Evolutionary conservation across 2,113 vertebrate species (phyloP).

Genomic region (Alces alces): DNA sequence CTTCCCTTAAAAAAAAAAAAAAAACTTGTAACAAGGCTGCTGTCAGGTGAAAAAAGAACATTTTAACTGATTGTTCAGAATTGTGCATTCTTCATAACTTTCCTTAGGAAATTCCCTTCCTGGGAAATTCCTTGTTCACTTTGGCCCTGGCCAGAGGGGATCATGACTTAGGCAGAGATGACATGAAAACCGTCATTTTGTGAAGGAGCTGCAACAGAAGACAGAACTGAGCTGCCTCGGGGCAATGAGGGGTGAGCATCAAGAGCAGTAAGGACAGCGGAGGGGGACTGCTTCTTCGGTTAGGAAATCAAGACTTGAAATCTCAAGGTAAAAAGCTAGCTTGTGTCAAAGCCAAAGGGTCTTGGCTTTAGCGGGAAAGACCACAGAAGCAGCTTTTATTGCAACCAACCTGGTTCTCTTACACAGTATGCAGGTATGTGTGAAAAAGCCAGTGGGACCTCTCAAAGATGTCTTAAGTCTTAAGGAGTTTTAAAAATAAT

Average conservation of each 20-base stretch:
- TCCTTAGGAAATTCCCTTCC: background rate
- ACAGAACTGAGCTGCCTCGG: background rate
- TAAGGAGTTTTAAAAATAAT: background rate
- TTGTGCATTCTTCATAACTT: background rate
- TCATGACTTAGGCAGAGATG: background rate
- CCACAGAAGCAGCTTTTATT: background rate
- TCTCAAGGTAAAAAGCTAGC: conserved; percentile 15
- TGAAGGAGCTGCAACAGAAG: background rate
- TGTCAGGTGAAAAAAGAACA: background rate
- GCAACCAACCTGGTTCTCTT: background rate
- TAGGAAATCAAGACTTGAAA: conserved; percentile 31
- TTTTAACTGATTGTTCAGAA: background rate
- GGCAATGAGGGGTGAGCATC: background rate
- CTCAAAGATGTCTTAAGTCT: background rate
- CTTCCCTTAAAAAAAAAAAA: background rate
- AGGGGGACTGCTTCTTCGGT: background rate
- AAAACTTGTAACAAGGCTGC: background rate
- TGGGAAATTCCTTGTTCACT: background rate
- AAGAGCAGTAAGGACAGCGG: background rate
- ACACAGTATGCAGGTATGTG: background rate
- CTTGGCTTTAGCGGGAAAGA: background rate
- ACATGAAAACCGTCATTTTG: conserved; percentile 14
- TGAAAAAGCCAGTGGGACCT: background rate
- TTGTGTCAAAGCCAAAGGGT: background rate
- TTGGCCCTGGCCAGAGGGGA: background rate